These are phyloP conservation scores for Tenthredo amoena DNA, from an alignment of 2,888 invertebrate genomes.

Conservation along the genomic window DNA sequence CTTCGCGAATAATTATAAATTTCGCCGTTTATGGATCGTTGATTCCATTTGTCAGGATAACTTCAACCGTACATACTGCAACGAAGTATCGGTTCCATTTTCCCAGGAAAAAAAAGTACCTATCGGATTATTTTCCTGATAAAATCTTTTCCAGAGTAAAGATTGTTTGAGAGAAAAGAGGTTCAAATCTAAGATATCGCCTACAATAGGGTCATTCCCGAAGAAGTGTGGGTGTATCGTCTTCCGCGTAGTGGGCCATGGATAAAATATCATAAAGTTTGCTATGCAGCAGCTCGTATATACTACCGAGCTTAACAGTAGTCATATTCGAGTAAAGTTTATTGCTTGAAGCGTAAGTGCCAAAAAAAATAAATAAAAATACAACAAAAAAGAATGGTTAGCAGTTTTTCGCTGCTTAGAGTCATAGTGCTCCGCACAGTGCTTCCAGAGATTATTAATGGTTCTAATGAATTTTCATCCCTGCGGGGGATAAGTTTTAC, in stretches of 20 bases:
- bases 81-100: slow-evolving; percentile 10
- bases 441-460: not conserved
- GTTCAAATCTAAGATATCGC: not conserved
- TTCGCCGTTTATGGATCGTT: not conserved
- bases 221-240: not conserved
- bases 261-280: not conserved
- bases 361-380: not conserved
- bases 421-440: not conserved
- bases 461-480: not conserved
- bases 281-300: not conserved
- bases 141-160: slow-evolving; percentile 14
- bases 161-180: slow-evolving; percentile 1
- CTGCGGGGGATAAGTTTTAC: not conserved
- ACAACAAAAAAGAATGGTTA: not conserved
- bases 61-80: not conserved
- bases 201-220: not conserved
- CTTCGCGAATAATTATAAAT: not conserved
- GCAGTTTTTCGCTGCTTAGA: not conserved
- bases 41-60: slow-evolving; percentile 19
- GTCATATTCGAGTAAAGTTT: not conserved
- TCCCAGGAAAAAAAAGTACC: not conserved
- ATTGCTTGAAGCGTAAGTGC: not conserved
- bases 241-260: not conserved
- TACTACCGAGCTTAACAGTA: not conserved
- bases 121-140: slow-evolving; percentile 16